Base-by-base conservation (phyloP, 2,888 invertebrate genomes). In the Pachymerium ferrugineum region DNA sequence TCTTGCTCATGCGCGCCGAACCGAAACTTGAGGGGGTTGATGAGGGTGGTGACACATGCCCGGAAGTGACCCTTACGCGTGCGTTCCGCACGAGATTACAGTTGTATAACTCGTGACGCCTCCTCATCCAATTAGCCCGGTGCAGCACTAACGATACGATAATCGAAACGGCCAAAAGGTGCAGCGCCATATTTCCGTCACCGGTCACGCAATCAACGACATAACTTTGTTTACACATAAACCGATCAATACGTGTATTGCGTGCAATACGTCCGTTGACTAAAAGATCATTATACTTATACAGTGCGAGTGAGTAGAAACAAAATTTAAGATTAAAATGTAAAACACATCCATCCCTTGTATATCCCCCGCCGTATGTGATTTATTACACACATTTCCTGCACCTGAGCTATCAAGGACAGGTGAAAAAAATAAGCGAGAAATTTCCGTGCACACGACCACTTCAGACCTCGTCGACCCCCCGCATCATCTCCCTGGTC, bases 21-120 rank as follows among this genome's bases (percentile, higher is more conserved):
- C 62, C 62, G 62, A 62, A 62, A 28, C 62, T 22, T 25, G 25
- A 62, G 62, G 62, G n/a, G 62, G 62, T 62, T 62, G 62, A 62
- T 62, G 62, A 62, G 62, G 62, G 62, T 62, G 62, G 62, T 62
- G 62, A 62, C 62, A 62, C 62, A 62, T 62, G 62, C 62, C 62
- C 62, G 62, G 62, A 62, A 62, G 28, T 62, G 62, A 62, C 62
- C 62, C 62, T 62, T 62, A 62, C 62, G 62, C 62, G 62, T 62
- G 62, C 62, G 62, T 62, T 62, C 62, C 62, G 62, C 62, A 62
- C 62, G 25, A 62, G 62, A 62, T 62, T 62, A 62, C 62, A 62
- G 62, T 62, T 62, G 62, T 62, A n/a, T 62, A 62, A 62, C 62
- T 62, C 62, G 62, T 62, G 62, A 62, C 62, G 62, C 62, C 62